phyloP scores from a whole-genome alignment of 2,113 vertebrate species.

The Grallaria varia region DNA sequence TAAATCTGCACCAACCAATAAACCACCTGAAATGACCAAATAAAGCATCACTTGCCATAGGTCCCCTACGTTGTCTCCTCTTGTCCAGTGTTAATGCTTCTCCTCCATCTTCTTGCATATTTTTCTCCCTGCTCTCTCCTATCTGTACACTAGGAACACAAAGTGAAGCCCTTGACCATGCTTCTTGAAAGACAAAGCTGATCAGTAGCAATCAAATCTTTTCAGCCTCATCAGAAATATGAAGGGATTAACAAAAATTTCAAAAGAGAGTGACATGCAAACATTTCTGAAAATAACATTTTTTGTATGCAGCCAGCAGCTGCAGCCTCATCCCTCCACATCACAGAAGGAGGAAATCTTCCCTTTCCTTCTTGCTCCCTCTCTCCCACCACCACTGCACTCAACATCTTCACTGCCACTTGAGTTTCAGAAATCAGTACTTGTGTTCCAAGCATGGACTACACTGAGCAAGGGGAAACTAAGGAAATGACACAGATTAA shows the following conservation, averaged over 20 bases:
- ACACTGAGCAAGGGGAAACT: background rate
- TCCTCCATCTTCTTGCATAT: background rate
- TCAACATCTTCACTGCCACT: background rate
- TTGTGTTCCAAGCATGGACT: background rate
- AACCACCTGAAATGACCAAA: background rate
- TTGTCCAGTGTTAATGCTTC: background rate
- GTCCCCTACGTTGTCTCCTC: background rate
- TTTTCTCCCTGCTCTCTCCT: conserved; percentile 23
- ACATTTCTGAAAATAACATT: background rate
- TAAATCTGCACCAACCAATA: background rate
- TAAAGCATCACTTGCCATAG: background rate
- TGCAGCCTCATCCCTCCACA: background rate
- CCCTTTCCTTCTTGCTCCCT: background rate
- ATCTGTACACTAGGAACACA: background rate
- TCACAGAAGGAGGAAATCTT: background rate
- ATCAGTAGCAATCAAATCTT: conserved; percentile 14
- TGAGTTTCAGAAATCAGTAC: conserved; percentile 22
- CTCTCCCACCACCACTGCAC: background rate
- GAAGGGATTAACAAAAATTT: background rate
- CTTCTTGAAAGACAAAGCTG: conserved; percentile 6
- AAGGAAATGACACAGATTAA: conserved; percentile 21
- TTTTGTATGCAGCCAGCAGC: background rate
- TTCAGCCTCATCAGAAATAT: background rate
- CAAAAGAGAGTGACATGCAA: background rate
- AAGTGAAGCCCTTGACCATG: background rate